Conservation (phyloP, 2,113 vertebrate genomes). For the Argyrosomus japonicus region DNA sequence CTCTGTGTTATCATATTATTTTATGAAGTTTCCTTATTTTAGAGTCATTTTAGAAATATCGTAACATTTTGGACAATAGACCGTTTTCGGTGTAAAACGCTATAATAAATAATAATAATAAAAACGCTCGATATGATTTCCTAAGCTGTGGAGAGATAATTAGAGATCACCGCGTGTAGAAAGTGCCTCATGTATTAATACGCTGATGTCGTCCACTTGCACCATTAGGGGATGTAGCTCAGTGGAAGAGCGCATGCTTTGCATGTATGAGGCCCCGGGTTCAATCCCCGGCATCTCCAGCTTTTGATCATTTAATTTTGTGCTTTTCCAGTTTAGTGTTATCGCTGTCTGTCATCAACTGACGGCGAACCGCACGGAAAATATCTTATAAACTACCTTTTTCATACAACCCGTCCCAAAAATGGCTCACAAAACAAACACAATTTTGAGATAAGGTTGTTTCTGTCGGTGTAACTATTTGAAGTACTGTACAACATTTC, state of each 20-base stretch:
- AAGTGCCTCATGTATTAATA: too few species aligned
- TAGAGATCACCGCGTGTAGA: too few species aligned
- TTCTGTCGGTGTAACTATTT: background rate
- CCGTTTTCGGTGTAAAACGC: background rate
- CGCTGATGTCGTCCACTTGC: rapidly evolving
- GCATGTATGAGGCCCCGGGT: constrained; percentile 91
- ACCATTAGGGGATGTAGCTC: constrained; percentile 86
- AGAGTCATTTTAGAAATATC: background rate
- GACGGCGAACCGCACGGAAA: background rate
- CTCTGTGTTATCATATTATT: background rate
- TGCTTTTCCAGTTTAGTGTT: too few species aligned
- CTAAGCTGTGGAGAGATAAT: too few species aligned
- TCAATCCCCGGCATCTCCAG: constrained; percentile 90
- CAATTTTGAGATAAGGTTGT: background rate
- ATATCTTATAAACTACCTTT: too few species aligned
- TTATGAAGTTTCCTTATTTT: background rate
- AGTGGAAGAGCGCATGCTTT: constrained; percentile 91
- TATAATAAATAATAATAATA: background rate
- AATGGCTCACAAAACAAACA: background rate
- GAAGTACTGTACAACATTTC: background rate
- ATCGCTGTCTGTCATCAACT: background rate
- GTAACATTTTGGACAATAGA: background rate
- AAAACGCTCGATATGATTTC: too few species aligned
- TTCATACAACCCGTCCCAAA: too few species aligned
- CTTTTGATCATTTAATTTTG: background rate